These are phyloP conservation scores for Pantherophis alleghaniensis DNA, from an alignment of 2,797 vertebrate species.

Conservation along the genomic window DNA sequence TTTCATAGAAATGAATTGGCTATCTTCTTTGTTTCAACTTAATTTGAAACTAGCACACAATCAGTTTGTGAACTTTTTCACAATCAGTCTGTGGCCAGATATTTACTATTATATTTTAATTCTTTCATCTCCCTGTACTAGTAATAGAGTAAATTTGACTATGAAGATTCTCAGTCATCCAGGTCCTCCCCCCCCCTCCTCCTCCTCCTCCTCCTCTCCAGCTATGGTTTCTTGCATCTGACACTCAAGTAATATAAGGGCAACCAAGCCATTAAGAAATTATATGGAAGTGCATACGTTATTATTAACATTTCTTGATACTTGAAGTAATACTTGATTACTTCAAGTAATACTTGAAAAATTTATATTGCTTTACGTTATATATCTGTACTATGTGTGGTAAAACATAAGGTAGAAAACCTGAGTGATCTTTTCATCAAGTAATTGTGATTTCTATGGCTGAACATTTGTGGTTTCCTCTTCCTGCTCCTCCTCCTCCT, in stretches of 20 bases:
- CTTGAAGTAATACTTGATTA: too few species aligned
- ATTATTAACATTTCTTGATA: slow-evolving; percentile 1
- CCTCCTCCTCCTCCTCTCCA: accelerated
- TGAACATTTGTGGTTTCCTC: neutral
- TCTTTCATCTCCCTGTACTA: neutral
- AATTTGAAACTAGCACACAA: neutral
- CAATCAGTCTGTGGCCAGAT: neutral
- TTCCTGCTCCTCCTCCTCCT: too few species aligned
- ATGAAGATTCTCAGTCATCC: too few species aligned
- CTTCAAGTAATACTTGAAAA: neutral
- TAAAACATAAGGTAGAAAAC: neutral
- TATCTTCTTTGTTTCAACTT: neutral
- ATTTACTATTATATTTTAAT: neutral
- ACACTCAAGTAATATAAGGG: neutral
- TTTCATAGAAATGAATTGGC: neutral
- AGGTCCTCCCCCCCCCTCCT: too few species aligned
- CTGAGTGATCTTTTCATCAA: neutral
- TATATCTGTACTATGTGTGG: neutral
- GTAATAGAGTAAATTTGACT: neutral
- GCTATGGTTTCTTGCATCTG: too few species aligned
- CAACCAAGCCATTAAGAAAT: neutral
- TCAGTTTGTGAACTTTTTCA: neutral
- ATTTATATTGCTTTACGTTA: neutral
- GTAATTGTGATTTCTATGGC: neutral
- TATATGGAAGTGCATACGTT: neutral